Conservation (phyloP, 2,113 vertebrate genomes). For the Gymnogyps californianus region DNA sequence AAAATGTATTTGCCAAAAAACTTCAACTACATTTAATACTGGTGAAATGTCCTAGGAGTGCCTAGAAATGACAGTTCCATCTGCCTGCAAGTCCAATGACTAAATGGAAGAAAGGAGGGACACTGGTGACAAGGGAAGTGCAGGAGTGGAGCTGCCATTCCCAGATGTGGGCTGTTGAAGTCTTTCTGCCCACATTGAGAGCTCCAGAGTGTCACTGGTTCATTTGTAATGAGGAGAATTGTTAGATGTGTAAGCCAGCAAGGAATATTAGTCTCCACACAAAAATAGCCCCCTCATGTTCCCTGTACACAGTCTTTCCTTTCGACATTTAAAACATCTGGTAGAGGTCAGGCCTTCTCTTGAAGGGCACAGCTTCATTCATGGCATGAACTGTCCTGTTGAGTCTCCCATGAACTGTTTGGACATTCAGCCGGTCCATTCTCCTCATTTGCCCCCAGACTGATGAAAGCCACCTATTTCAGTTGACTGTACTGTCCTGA, state of each 20-base stretch:
- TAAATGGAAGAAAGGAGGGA: neutral
- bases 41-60: neutral
- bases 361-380: neutral
- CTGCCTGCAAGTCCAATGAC: neutral
- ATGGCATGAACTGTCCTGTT: neutral
- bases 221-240: neutral
- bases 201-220: neutral
- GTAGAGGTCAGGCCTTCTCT: neutral
- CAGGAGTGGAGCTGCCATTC: neutral
- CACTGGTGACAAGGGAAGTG: neutral
- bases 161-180: fast-evolving
- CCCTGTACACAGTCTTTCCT: neutral
- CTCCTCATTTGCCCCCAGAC: neutral
- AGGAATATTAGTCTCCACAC: neutral
- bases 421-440: neutral
- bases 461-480: neutral
- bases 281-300: neutral
- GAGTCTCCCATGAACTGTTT: neutral
- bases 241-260: neutral
- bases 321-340: neutral
- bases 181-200: neutral
- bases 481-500: neutral
- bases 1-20: neutral
- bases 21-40: neutral
- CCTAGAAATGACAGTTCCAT: neutral